Percentiles rank a stretch among this genome's conserved stretches.
Conservation (phyloP, 2,797 vertebrate species). For the Ispidina lecontei region DNA sequence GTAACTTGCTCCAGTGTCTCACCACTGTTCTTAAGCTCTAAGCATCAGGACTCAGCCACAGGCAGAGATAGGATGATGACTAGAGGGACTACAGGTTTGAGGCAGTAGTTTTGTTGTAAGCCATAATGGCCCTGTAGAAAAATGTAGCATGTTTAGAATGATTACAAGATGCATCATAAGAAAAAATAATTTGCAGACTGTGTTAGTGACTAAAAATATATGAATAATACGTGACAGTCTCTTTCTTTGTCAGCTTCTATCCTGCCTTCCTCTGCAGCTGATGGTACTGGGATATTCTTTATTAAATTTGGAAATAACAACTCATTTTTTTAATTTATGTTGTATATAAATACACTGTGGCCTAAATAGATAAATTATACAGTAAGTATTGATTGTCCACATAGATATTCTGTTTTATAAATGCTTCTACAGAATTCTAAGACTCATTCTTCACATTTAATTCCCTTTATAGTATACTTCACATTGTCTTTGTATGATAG, state of each 20-base stretch:
- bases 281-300: slow-evolving; percentile 15
- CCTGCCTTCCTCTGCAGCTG: not conserved
- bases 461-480: slow-evolving; percentile 37
- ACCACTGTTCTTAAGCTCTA: not conserved
- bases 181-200: not conserved
- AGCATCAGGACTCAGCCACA: not conserved
- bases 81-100: not conserved
- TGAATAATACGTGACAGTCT: not conserved
- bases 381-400: not conserved
- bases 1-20: not conserved
- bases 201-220: not conserved
- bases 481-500: slow-evolving; percentile 22
- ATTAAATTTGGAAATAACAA: slow-evolving; percentile 42
- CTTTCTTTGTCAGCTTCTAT: not conserved
- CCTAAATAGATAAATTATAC: not conserved
- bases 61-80: not conserved
- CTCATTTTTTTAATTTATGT: slow-evolving; percentile 25
- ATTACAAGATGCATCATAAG: not conserved
- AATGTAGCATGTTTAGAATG: not conserved
- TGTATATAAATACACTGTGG: slow-evolving; percentile 14
- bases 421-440: slow-evolving; percentile 31
- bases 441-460: slow-evolving; percentile 35
- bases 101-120: not conserved
- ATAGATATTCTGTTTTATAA: slow-evolving; percentile 17
- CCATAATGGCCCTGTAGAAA: not conserved